These are phyloP conservation scores for Ferrisia virgata DNA, from an alignment of 2,888 invertebrate species.

Conservation along the genomic window DNA sequence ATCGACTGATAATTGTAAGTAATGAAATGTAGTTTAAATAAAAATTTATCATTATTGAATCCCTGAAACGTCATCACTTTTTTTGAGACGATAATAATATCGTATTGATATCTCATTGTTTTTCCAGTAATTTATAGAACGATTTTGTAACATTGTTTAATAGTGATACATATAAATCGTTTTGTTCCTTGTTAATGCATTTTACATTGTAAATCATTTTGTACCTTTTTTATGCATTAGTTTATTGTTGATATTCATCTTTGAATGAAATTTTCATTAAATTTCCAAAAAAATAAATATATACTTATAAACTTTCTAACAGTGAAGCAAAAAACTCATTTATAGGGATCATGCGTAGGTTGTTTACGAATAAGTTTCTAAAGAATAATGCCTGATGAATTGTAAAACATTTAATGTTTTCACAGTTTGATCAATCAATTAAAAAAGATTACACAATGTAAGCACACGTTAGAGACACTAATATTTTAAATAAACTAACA, in stretches of 20 bases:
- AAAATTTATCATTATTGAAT: neutral
- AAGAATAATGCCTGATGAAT: neutral
- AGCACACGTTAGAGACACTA: neutral
- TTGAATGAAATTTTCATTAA: neutral
- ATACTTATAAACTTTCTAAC: neutral
- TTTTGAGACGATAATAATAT: no score
- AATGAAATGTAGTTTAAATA: neutral
- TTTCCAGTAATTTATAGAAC: neutral
- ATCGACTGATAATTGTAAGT: slow-evolving; percentile 24
- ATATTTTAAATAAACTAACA: neutral
- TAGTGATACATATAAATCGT: neutral
- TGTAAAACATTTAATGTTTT: neutral
- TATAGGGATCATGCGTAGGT: no score
- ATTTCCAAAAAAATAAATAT: neutral
- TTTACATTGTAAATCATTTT: neutral
- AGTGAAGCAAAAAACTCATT: neutral
- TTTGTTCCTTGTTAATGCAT: neutral
- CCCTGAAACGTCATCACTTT: neutral
- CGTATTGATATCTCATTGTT: no score
- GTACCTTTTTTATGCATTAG: neutral
- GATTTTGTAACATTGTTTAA: neutral
- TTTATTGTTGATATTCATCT: neutral
- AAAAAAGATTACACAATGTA: neutral
- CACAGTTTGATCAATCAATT: neutral
- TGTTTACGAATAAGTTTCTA: no score